Conservation (phyloP, 2,797 vertebrate genomes). For the Syndactyla subalaris region DNA sequence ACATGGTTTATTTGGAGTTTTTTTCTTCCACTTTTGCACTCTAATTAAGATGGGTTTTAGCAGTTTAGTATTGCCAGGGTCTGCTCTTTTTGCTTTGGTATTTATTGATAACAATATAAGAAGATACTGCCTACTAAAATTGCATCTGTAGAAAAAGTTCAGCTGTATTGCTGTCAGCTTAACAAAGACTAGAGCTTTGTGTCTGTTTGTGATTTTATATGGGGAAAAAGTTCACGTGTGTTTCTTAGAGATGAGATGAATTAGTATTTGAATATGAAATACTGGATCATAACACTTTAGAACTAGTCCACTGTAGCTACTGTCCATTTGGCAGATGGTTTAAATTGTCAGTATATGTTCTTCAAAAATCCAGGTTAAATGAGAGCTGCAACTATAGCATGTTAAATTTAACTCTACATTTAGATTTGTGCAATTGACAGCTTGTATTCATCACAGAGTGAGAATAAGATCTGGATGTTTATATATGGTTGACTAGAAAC, state of each 20-base stretch:
- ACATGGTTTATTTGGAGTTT: fast-evolving
- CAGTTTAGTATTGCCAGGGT: neutral
- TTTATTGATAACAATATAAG: neutral
- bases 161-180: neutral
- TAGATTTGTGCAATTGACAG: neutral
- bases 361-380: neutral
- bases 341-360: neutral
- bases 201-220: neutral
- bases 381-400: neutral
- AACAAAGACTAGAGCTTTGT: neutral
- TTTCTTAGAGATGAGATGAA: neutral
- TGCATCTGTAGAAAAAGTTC: neutral
- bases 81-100: neutral
- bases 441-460: neutral
- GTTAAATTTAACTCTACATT: neutral
- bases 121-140: neutral
- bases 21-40: neutral
- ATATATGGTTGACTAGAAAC: neutral
- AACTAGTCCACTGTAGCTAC: neutral
- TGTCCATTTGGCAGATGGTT: neutral
- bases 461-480: neutral
- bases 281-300: neutral
- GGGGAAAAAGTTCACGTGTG: fast-evolving
- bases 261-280: neutral
- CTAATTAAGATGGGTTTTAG: neutral